phyloP scores from a whole-genome alignment of 2,797 vertebrate genomes.

The Acipenser ruthenus region DNA sequence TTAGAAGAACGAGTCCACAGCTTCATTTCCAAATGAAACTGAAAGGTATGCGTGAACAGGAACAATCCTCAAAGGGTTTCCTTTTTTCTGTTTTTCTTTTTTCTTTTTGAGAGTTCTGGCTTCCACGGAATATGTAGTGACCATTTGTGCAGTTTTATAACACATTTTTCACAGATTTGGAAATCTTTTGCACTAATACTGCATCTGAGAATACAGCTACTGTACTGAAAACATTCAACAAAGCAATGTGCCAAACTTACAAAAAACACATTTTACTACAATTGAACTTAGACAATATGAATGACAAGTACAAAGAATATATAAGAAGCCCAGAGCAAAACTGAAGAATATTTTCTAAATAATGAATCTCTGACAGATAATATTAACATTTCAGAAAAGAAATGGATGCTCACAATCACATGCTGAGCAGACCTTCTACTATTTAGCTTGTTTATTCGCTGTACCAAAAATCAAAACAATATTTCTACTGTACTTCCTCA shows the following conservation, averaged over 20 bases:
- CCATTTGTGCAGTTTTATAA: too few relatives aligned
- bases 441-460: slow-evolving; percentile 59
- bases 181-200: too few relatives aligned
- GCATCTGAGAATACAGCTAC: slow-evolving; percentile 37
- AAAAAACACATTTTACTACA: slow-evolving; percentile 1
- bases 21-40: too few relatives aligned
- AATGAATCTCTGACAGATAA: slow-evolving; percentile 66
- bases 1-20: too few relatives aligned
- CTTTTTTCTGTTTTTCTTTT: too few relatives aligned
- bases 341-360: slow-evolving; percentile 65
- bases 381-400: slow-evolving; percentile 49
- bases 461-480: too few relatives aligned
- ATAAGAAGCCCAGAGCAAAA: slow-evolving; percentile 64
- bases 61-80: too few relatives aligned
- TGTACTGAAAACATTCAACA: slow-evolving; percentile 54
- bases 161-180: too few relatives aligned
- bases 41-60: too few relatives aligned
- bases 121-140: too few relatives aligned
- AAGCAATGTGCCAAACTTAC: slow-evolving; percentile 30
- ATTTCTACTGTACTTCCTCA: too few relatives aligned
- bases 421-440: slow-evolving; percentile 68
- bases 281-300: slow-evolving; percentile 61
- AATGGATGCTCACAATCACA: slow-evolving; percentile 32
- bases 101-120: too few relatives aligned
- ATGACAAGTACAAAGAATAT: slow-evolving; percentile 63